Evolutionary conservation across 2,113 vertebrate species (phyloP), one percentile per base, ranked within the genome.

Genomic region (Fulmarus glacialis): DNA sequence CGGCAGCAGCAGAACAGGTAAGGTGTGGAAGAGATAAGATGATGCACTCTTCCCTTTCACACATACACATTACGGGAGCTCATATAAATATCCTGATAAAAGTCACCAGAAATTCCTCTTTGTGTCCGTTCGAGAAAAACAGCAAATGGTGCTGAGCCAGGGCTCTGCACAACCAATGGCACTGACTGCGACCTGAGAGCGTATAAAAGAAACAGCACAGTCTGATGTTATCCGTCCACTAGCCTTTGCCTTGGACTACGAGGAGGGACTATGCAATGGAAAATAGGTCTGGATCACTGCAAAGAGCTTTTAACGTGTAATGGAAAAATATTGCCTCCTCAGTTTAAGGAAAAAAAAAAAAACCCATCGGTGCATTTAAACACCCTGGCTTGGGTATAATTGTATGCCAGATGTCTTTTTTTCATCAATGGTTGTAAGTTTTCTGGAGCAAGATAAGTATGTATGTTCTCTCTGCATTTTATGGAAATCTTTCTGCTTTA

Each of bases 381-480:
- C 42, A 48, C 36, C 80, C 84, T 96, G 87, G 45, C 87, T 91
- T n/a, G 66, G 66, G 48, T 68, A 17, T 66, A 94, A 82, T 66
- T 85, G 53, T 59, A 45, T 53, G 58, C 87, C 93, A 96, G 68
- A 82, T 92, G 82, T 89, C 72, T 81, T 80, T 38, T 68, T 78
- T 90, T 73, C 75, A 30, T 64, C 70, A 72, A 7, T 34, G 53
- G 42, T 29, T 62, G 15, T 85, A 85, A 79, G 38, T 91, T 96
- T 97, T 88, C 48, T 82, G 60, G 36, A 82, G 32, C 77, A 95
- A 93, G 89, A 79, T 87, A 94, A 89, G 90, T 87, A 94, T 62
- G 58, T 79, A 34, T 88, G 16, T 87, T 95, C 62, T 79, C 8
- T 36, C 59, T 83, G 42, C 32, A 63, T 64, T 90, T 95, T 93